Evolutionary conservation across 1,140 invertebrate genomes (phyloP), one percentile per base, ranked within the genome.

Genomic region (Rhopalosiphum maidis): DNA sequence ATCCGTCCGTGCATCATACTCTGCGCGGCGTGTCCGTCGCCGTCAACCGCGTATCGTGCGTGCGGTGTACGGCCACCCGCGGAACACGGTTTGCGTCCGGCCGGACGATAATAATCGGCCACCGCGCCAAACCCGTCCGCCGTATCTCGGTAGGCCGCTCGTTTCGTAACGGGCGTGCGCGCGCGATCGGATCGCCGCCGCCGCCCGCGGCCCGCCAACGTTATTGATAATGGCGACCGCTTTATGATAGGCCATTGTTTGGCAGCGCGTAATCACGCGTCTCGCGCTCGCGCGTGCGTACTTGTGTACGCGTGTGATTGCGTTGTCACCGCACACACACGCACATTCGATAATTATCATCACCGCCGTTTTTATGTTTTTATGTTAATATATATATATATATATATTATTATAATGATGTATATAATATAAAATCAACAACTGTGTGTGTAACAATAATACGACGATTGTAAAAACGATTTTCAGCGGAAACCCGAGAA

Each of bases 231-330:
- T 92, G 91, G 91, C 91, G 77, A 51, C 91, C 77, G 68, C 60
- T 41, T 46, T 41, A 77, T 92, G 91, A 92, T 92, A 85, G 91
- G 91, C 77, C 68, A 92, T 92, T 92, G 91, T 91, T 92, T 92
- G 77, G 91, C 68, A 77, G 23, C 46, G 2, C 68, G 46, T 92
- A 92, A 92, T 92, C 91, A 92, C 46, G 22, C 68, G 21, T 18
- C 48, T 18, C 60, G 83, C 90, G 37, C 18, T 21, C 25, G 41
- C 43, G 41, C 41, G 37, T 46, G n/a, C 30, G 41, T 85, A 25
- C 46, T 11, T 11, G 46, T 11, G 30, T 11, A 4, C 41, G 48
- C 48, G 88, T 48, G 48, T 35, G 87, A n/a, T 48, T 51, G 46
- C 48, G 21, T 54, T 23, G n/a, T 30, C n/a, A 51, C 46, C 46